Conservation (phyloP, 2,113 vertebrate species). For the Gnathonemus longibarbis region DNA sequence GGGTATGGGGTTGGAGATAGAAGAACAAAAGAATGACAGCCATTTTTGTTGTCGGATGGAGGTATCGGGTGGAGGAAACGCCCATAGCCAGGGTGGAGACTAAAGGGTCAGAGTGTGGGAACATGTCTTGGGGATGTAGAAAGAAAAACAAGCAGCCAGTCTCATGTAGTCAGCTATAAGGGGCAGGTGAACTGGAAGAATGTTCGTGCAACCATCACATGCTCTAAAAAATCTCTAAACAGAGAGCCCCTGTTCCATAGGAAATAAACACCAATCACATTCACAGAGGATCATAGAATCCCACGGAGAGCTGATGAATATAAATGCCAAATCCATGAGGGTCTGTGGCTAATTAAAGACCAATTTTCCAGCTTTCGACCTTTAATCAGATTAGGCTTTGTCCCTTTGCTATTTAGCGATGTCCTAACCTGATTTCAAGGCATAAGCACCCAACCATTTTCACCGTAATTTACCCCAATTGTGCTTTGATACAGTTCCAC, state of each 20-base stretch:
- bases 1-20: not conserved
- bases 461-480: not conserved
- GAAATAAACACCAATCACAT: not conserved
- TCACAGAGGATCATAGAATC: not conserved
- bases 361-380: conserved; percentile 3
- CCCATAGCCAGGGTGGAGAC: not conserved
- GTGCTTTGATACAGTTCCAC: too few relatives aligned
- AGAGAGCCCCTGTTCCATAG: not conserved
- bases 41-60: not conserved
- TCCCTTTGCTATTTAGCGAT: not conserved
- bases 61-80: not conserved
- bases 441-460: not conserved
- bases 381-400: not conserved
- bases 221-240: not conserved
- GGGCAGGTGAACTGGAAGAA: not conserved
- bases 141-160: not conserved
- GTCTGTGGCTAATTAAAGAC: not conserved
- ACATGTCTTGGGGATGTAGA: not conserved
- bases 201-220: not conserved
- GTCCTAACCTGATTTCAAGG: not conserved
- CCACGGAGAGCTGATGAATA: not conserved
- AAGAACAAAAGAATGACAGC: not conserved
- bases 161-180: not conserved
- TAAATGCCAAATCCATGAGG: not conserved
- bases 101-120: not conserved